These are phyloP conservation scores for Ptilonorhynchus violaceus DNA, from an alignment of 2,113 vertebrate genomes.

Conservation along the genomic window DNA sequence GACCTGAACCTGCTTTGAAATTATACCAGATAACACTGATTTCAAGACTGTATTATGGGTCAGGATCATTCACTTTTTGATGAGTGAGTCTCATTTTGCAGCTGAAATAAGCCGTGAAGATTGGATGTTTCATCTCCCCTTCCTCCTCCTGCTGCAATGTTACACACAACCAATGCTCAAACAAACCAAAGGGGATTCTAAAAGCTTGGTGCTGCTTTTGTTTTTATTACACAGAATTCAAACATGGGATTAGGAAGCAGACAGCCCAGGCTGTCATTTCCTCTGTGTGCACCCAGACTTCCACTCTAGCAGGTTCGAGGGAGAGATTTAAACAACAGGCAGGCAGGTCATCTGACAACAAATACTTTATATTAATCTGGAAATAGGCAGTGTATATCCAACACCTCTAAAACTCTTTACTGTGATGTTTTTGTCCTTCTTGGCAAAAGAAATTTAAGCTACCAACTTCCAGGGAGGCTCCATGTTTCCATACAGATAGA, in stretches of 20 bases:
- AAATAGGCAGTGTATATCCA: background rate
- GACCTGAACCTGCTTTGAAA: background rate
- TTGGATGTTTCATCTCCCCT: background rate
- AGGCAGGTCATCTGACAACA: background rate
- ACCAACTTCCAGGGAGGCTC: background rate
- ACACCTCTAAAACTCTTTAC: background rate
- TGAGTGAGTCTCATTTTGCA: background rate
- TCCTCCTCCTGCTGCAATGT: background rate
- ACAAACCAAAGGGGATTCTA: background rate
- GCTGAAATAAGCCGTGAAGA: background rate
- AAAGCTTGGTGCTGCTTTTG: background rate
- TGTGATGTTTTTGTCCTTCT: background rate
- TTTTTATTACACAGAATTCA: background rate
- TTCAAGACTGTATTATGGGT: background rate
- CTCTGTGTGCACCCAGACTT: background rate
- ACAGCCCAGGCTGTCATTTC: conserved; percentile 2
- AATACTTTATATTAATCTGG: background rate
- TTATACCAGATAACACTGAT: background rate
- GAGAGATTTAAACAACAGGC: background rate
- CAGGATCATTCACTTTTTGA: background rate
- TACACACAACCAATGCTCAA: background rate
- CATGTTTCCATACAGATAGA: background rate
- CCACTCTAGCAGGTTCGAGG: background rate
- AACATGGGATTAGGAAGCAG: conserved; percentile 25
- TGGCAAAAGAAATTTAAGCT: background rate